phyloP scores from a whole-genome alignment of 2,113 vertebrate genomes.

The Epinephelus lanceolatus region DNA sequence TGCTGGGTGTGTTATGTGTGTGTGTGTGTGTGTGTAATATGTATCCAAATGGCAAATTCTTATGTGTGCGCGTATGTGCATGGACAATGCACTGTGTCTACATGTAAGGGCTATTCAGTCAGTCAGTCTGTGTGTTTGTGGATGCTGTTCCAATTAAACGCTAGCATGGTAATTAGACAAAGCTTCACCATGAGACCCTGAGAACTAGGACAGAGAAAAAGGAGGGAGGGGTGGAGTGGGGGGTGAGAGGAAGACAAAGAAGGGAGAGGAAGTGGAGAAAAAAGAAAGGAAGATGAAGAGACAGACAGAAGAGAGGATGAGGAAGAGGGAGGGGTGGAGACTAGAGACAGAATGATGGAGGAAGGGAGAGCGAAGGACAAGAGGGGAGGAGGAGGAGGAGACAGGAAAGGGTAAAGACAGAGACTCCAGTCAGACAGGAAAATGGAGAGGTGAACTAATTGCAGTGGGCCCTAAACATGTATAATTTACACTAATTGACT shows the following conservation, averaged over 20 bases:
- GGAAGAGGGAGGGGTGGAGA: background rate
- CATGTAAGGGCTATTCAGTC: slow-evolving; percentile 58
- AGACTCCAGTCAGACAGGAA: slow-evolving; percentile 47
- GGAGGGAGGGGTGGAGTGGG: background rate
- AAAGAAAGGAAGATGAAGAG: slow-evolving; percentile 17
- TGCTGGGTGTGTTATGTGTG: slow-evolving; percentile 58
- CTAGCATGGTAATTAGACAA: slow-evolving; percentile 82
- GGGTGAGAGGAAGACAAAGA: slow-evolving; percentile 51
- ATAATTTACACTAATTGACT: slow-evolving; percentile 80
- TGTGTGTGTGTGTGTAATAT: slow-evolving; percentile 42
- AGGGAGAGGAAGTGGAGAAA: slow-evolving; percentile 24
- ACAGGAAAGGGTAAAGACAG: slow-evolving; percentile 32
- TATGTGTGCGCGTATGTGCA: slow-evolving; percentile 27
- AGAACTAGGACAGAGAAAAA: slow-evolving; percentile 76
- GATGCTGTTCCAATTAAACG: slow-evolving; percentile 79
- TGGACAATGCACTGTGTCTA: slow-evolving; percentile 45
- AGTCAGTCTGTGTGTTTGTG: slow-evolving; percentile 74
- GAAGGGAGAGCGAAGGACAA: background rate
- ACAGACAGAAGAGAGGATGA: slow-evolving; percentile 33
- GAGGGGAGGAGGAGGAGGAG: background rate
- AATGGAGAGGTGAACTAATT: slow-evolving; percentile 73
- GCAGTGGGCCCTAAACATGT: slow-evolving; percentile 68
- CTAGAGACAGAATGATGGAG: slow-evolving; percentile 8
- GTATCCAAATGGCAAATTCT: slow-evolving; percentile 47
- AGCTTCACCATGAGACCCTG: slow-evolving; percentile 79